phyloP scores from a whole-genome alignment of 2,113 vertebrate species.

The Rhabdornis inornatus region DNA sequence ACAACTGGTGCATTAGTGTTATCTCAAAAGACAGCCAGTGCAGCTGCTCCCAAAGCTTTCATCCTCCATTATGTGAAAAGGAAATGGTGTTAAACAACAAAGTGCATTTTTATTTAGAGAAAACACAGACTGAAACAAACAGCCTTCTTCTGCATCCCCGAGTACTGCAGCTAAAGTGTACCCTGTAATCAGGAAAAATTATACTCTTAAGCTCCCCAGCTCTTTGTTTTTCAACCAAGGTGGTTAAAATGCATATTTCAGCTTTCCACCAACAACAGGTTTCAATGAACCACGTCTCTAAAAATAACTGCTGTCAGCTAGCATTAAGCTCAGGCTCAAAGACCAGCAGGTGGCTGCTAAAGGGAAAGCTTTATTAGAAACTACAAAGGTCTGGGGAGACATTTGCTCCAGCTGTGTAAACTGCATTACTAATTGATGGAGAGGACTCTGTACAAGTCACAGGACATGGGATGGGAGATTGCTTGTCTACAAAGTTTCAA shows the following conservation, averaged over 20 bases:
- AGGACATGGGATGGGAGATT: background rate
- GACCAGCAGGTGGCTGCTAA: slow-evolving; percentile 58
- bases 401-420: slow-evolving; percentile 43
- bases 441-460: background rate
- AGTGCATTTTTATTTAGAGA: slow-evolving; percentile 44
- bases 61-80: background rate
- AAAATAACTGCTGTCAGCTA: slow-evolving; percentile 59
- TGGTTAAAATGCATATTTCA: slow-evolving; percentile 50
- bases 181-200: slow-evolving; percentile 64
- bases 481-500: background rate
- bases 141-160: background rate
- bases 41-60: background rate
- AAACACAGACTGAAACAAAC: slow-evolving; percentile 35
- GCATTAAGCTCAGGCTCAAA: slow-evolving; percentile 45
- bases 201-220: slow-evolving; percentile 32
- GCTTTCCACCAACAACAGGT: slow-evolving; percentile 57
- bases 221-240: slow-evolving; percentile 47
- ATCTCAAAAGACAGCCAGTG: background rate
- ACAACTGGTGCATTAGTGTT: background rate
- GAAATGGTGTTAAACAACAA: slow-evolving; percentile 13
- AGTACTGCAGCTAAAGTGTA: background rate
- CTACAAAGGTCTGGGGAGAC: slow-evolving; percentile 38
- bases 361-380: slow-evolving; percentile 36
- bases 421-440: background rate
- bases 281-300: slow-evolving; percentile 57